Base-by-base conservation (phyloP, 2,888 invertebrate genomes). In the Cylindroiulus punctatus region DNA sequence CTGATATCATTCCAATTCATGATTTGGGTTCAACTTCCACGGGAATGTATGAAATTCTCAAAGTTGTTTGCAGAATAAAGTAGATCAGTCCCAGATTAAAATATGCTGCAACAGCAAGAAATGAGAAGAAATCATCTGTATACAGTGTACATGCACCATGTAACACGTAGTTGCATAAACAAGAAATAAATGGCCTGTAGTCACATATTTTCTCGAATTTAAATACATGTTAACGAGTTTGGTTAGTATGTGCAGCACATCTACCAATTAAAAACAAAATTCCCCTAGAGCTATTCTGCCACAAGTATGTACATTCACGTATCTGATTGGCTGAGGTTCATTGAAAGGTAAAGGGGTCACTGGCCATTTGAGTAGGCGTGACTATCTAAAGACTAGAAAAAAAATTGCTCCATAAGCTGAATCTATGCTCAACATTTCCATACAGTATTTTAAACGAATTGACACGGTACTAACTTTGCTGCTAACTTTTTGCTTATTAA, bases 261-360 rank as follows among this genome's bases (percentile, higher is more conserved):
- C 65, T 22, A 65, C 65, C 65, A 65, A 65, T 26, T 65, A 26
- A 65, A 65, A 65, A 65, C 22, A 26, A 57, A 65, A 65, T 65
- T 65, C 65, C 65, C 65, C 65, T 65, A 65, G 26, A 65, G 65
- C 65, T 26, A 65, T 65, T 65, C 57, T 12, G 26, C 65, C 65
- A 12, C 65, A 65, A 65, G 26, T 65, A 26, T 65, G 65, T 26
- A 2, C 65, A 65, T 65, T 65, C 65, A 65, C 65, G 26, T 65
- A 12, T 65, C 65, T 65, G 65, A 22, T 65, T 26, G 65, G 65
- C 65, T 65, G 65, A 65, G 65, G 65, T 65, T 65, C 65, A 65
- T 65, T 65, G 65, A 26, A 65, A 65, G 65, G 22, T 26, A 65
- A 26, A 65, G 22, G 65, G 65, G 65, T 65, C 65, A 65, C 26